Percentiles rank a stretch among this genome's conserved stretches.
Evolutionary conservation across 1,140 invertebrate genomes (phyloP).

Genomic region (Condylostylus longicornis): DNA sequence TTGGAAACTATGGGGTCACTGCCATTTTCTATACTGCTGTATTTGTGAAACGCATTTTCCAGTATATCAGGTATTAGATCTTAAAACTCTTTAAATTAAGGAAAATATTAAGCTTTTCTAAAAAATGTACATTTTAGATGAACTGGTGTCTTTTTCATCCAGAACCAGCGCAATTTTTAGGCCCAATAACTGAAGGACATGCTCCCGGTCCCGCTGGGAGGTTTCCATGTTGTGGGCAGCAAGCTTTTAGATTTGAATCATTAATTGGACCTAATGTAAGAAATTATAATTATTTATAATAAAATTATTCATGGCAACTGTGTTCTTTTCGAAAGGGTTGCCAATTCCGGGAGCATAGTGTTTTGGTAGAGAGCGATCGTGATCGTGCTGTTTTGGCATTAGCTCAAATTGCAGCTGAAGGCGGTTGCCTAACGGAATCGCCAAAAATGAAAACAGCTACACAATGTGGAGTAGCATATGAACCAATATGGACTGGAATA

Average conservation of each 20-base stretch:
- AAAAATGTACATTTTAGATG: conserved; percentile 32
- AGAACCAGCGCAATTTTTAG: conserved; percentile 57
- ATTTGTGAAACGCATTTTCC: conserved; percentile 62
- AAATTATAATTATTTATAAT: background rate
- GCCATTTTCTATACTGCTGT: conserved; percentile 63
- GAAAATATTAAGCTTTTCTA: too few relatives aligned
- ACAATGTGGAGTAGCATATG: conserved; percentile 16
- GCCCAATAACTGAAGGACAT: conserved; percentile 43
- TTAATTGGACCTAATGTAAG: conserved; percentile 35
- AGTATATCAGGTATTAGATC: conserved; percentile 39
- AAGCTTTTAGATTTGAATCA: conserved; percentile 61
- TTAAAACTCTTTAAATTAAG: background rate
- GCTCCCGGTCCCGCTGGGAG: conserved; percentile 48
- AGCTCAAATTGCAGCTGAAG: conserved; percentile 23
- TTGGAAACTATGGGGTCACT: conserved; percentile 81
- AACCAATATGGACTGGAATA: conserved; percentile 22
- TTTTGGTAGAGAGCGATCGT: conserved; percentile 26
- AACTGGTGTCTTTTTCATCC: conserved; percentile 67
- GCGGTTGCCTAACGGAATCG: conserved; percentile 19
- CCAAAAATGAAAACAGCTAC: conserved; percentile 15
- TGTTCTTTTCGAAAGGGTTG: conserved; percentile 16
- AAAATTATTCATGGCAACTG: background rate
- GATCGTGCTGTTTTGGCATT: conserved; percentile 28
- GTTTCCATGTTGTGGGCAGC: conserved; percentile 73
- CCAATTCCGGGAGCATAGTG: conserved; percentile 29